Percentiles rank a stretch among this genome's conserved stretches.
phyloP scores from a whole-genome alignment of 2,888 invertebrate species.

The Lottia gigantea region DNA sequence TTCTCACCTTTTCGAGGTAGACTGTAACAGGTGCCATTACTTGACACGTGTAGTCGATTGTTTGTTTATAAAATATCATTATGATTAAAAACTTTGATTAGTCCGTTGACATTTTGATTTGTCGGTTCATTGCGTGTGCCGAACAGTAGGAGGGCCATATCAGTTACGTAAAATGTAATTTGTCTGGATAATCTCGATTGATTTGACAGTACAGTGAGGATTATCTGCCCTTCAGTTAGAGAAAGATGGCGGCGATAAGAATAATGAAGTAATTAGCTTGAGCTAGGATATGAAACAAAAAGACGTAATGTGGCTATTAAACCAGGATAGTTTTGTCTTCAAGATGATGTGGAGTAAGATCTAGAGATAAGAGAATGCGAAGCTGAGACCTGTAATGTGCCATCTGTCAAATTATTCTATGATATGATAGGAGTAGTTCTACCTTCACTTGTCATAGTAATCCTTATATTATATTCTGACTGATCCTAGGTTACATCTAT shows the following conservation, averaged over 20 bases:
- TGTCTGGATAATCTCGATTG: conserved; percentile 8
- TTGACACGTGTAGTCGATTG: neutral
- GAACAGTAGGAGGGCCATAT: neutral
- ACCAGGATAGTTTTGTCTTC: neutral
- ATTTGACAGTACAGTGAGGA: neutral
- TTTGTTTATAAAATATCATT: neutral
- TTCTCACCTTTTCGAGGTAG: neutral
- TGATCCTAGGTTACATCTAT: neutral
- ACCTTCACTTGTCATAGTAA: conserved; percentile 1
- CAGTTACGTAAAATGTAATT: conserved; percentile 8
- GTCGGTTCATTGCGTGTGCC: neutral
- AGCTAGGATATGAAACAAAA: neutral
- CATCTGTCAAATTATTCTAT: conserved; percentile 5
- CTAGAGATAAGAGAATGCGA: too few relatives aligned
- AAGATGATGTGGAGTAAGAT: neutral
- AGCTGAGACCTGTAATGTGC: neutral
- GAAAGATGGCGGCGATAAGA: neutral
- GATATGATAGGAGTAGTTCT: neutral
- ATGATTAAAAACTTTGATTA: neutral
- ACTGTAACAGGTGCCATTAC: neutral
- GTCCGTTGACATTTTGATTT: conserved; percentile 2
- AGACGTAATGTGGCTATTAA: conserved; percentile 2
- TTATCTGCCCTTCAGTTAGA: conserved; percentile 4
- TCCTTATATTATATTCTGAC: neutral
- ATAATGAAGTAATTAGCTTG: conserved; percentile 7